Base-by-base conservation (phyloP, 2,113 vertebrate species). In the Mastomys natalensis region DNA sequence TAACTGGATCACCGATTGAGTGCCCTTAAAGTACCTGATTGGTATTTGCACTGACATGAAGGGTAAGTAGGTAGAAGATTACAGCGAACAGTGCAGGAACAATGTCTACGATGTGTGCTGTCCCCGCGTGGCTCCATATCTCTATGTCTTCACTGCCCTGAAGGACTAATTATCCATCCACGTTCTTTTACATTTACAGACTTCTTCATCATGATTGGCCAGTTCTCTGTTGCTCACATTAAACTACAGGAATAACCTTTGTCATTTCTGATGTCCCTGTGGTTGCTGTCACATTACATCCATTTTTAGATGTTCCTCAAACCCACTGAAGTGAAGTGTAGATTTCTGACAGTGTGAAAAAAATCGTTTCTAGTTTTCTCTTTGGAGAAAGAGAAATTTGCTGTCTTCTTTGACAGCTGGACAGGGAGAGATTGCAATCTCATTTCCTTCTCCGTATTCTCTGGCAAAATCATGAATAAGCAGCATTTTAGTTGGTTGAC, bases 381-480 rank as follows among this genome's bases (percentile, higher is more conserved):
- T 95, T 94, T 2, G 0, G 13, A 96, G 70, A 89, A 93, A 95
- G 81, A 97, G 84, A 98, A 91, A 88, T 93, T 93, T 96, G 9
- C 87, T 96, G 93, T 96, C 74, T 24, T 95, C 82, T 80, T 95
- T 98, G 97, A 97, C 96, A 97, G 84, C 96, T 90, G 96, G 95
- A 94, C 91, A 96, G 91, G 74, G 70, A 93, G 78, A 88, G 74
- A 93, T 74, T 95, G 93, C 87, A 64, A 60, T 97, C 91, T 97
- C 78, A 96, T 96, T 96, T 97, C 17, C 37, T 72, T 89, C 86
- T 96, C 74, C 87, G 68, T 95, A 62, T 96, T 94, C 93, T 95
- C 80, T 94, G 87, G 94, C 78, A 95, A 95, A 88, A 97, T 94
- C 93, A 95, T 93, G 95, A 97, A 97, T 97, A 98, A 97, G 94